Base-by-base conservation (phyloP, 2,888 invertebrate species). In the Monochamus alternatus region DNA sequence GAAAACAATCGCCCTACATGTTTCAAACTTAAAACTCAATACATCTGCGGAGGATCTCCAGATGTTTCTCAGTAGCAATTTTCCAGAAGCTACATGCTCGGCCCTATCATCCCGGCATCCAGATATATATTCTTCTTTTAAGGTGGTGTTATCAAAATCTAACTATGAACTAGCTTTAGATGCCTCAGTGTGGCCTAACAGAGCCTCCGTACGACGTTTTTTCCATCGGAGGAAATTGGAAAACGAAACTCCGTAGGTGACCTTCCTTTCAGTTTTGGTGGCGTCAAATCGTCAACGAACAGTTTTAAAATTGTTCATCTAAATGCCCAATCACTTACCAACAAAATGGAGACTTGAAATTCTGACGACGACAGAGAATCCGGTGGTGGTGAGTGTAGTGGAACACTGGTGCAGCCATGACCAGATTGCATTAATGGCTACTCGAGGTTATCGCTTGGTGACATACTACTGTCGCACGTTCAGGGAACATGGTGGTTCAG, bases 381-480 rank as follows among this genome's bases (percentile, higher is more conserved):
- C 73, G 7, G 67, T 67, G 38, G 62, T 73, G 47, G n/a, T 73
- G 22, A 73, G 73, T 67, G 38, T 73, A 47, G 73, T 59, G 9
- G 73, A 73, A n/a, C 47, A 72, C 38, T 72, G 72, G 64, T 72
- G 72, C 31, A 59, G 64, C 9, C n/a, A 32, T 0, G 72, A 72
- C 14, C 47, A 62, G 14, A n/a, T 67, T 3, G 14, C 10, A 9
- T 47, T 52, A 7, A 67, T 66, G 58, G 5, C 67, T 12, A 32
- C 60, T 8, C 73, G 66, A n/a, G 67, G 67, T 51, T 73, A 73
- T 38, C 47, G 47, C 31, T 43, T 9, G 22, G 10, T 14, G n/a
- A 31, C 67, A 14, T 12, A 31, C 47, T 66, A 10, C 52, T 73
- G 73, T 38, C 59, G 73, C 30, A 44, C 73, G 9, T 47, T 10